These are phyloP conservation scores for Crossocerus cetratus DNA, from an alignment of 2,888 invertebrate species.

Conservation along the genomic window DNA sequence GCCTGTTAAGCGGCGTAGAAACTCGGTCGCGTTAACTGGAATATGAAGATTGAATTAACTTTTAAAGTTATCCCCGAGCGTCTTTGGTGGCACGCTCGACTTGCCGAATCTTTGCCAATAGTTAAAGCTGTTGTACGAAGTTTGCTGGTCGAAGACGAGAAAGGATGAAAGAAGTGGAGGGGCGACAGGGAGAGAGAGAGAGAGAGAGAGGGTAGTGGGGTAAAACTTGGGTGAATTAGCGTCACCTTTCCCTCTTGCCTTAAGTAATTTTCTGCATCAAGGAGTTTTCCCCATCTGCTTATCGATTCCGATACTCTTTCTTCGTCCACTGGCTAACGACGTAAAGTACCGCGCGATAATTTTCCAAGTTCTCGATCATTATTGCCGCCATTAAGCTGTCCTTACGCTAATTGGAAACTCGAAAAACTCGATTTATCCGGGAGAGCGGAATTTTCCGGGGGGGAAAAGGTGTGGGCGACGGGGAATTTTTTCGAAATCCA, in stretches of 20 bases:
- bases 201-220: conserved; percentile 40
- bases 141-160: conserved; percentile 23
- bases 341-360: too few relatives aligned
- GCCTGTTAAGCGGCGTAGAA: not conserved
- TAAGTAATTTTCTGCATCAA: conserved; percentile 36
- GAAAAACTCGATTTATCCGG: too few relatives aligned
- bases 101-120: conserved; percentile 49
- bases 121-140: conserved; percentile 28
- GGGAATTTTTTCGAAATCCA: not conserved
- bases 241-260: conserved; percentile 27
- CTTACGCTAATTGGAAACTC: too few relatives aligned
- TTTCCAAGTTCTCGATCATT: too few relatives aligned
- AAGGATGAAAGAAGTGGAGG: too few relatives aligned
- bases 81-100: conserved; percentile 13
- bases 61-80: not conserved
- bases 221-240: conserved; percentile 54
- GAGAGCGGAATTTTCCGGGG: too few relatives aligned
- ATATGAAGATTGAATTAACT: not conserved
- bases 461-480: not conserved
- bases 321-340: too few relatives aligned
- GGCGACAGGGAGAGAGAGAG: too few relatives aligned
- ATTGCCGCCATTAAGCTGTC: too few relatives aligned
- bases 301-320: too few relatives aligned
- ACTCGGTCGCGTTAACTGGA: not conserved
- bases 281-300: not conserved